Conservation (phyloP, 2,113 vertebrate species). For the Reinhardtius hippoglossoides region DNA sequence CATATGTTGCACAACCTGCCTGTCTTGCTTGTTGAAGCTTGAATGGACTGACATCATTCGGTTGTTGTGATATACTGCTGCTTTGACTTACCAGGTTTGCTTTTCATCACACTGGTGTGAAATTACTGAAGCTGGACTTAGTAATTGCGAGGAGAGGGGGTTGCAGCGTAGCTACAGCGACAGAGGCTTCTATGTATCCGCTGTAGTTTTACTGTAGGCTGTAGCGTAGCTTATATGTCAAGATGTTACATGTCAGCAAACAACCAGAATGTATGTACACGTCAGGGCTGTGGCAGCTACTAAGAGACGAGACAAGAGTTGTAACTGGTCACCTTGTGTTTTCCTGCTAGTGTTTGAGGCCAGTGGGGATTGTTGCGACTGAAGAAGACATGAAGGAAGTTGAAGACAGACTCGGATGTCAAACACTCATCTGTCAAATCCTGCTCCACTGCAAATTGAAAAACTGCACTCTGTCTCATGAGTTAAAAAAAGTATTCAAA, state of each 20-base stretch:
- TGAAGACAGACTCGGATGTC: not conserved
- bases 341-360: not conserved
- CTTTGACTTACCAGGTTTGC: not conserved
- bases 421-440: not conserved
- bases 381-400: not conserved
- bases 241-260: conserved; percentile 3
- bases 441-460: not conserved
- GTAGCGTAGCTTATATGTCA: not conserved
- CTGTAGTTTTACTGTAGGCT: not conserved
- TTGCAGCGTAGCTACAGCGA: no score
- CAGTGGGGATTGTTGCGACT: not conserved
- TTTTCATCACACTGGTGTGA: not conserved
- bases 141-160: no score
- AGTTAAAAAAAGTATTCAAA: not conserved
- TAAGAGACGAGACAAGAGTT: not conserved
- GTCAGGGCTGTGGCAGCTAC: not conserved
- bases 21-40: not conserved
- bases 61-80: not conserved
- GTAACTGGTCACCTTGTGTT: not conserved
- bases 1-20: not conserved
- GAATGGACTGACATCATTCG: not conserved
- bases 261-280: not conserved
- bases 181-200: no score
- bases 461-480: not conserved
- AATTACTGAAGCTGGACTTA: not conserved